phyloP scores from a whole-genome alignment of 1,140 invertebrate species.

The Euwallacea fornicatus region DNA sequence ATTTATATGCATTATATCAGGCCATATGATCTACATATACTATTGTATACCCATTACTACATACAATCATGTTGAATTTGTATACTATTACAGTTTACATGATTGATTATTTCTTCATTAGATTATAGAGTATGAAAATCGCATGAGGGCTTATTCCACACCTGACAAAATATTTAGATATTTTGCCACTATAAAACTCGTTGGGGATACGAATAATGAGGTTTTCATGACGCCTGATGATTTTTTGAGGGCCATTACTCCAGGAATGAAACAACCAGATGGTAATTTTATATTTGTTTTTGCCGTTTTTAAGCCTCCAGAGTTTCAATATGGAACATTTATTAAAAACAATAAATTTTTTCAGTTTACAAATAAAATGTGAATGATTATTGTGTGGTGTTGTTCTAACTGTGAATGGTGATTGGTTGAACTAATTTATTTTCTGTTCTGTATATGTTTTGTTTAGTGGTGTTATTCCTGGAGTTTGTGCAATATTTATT shows the following conservation, averaged over 20 bases:
- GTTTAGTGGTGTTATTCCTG: no score
- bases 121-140: slow-evolving; percentile 99
- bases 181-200: slow-evolving; percentile 95
- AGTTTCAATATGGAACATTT: no score
- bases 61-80: background rate
- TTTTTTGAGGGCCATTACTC: slow-evolving; percentile 94
- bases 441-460: slow-evolving; percentile 6
- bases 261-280: slow-evolving; percentile 95
- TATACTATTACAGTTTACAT: background rate
- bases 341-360: no score
- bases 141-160: slow-evolving; percentile 92
- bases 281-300: slow-evolving; percentile 62
- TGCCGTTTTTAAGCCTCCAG: no score
- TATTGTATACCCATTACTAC: background rate
- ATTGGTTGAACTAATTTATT: slow-evolving; percentile 23
- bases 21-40: background rate
- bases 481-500: no score
- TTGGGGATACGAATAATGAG: slow-evolving; percentile 71
- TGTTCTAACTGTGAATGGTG: no score
- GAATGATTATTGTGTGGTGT: no score
- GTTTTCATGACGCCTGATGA: slow-evolving; percentile 98
- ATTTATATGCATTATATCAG: no score
- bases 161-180: slow-evolving; percentile 99
- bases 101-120: slow-evolving; percentile 52
- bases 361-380: no score